A percentile compares a stretch with the other conserved stretches of the same genome.
Conservation (phyloP, 2,888 invertebrate species). For the Tuta absoluta region DNA sequence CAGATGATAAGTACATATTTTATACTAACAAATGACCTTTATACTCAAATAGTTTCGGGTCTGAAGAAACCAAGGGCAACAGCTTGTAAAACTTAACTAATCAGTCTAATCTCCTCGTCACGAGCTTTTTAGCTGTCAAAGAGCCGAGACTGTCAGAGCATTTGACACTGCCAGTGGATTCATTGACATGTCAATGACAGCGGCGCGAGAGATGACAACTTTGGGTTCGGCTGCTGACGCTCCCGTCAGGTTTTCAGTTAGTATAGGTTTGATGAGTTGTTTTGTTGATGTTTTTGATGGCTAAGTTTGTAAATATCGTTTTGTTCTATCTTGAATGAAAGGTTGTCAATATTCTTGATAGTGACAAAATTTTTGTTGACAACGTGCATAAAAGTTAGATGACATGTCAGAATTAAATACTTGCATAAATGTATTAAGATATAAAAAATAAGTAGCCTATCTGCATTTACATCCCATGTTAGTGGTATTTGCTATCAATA, state of each 20-base stretch:
- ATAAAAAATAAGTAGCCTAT: conserved; percentile 36
- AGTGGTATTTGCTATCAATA: conserved; percentile 34
- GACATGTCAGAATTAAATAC: conserved; percentile 21
- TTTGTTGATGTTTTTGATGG: neutral
- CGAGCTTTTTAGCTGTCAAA: conserved; percentile 47
- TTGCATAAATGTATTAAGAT: conserved; percentile 37
- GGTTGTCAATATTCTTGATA: neutral
- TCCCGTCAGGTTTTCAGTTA: neutral
- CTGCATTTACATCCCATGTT: conserved; percentile 38
- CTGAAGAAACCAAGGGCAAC: conserved; percentile 34
- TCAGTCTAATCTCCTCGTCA: conserved; percentile 61
- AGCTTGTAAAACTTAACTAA: conserved; percentile 42
- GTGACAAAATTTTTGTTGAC: neutral
- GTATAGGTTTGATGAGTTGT: neutral
- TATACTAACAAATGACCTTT: neutral
- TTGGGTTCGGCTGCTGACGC: neutral
- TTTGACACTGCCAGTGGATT: conserved; percentile 43
- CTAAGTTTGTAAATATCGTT: neutral
- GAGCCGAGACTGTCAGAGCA: conserved; percentile 50
- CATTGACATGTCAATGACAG: conserved; percentile 51
- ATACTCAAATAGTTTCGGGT: neutral
- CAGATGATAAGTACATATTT: no score
- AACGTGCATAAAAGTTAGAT: neutral
- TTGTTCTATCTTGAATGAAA: conserved; percentile 3
- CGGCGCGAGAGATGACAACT: conserved; percentile 46